Evolutionary conservation across 53 echinoderm and acorn worm genomes (phyloP), one percentile per base, ranked within the genome.

Genomic region (Crossaster papposus): DNA sequence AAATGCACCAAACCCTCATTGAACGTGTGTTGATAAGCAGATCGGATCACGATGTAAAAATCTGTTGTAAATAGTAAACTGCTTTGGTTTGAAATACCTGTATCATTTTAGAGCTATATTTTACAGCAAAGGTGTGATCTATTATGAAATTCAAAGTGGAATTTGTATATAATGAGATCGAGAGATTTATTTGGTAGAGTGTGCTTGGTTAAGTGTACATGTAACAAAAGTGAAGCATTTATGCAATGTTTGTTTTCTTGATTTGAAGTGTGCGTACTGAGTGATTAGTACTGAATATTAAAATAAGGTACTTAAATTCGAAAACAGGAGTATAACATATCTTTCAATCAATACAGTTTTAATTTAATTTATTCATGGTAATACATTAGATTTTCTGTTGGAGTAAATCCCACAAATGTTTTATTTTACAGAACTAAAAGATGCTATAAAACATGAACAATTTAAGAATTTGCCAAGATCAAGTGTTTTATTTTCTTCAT

Each of bases 91-190:
- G 17, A 30, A 17, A 38, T 68, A 9, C 20, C 65, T 32, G 14
- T 71, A 13, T 74, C 34, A 35, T 10, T 33, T n/a, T n/a, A n/a
- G n/a, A n/a, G n/a, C n/a, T n/a, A 36, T 74, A 74, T 81, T 35
- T 38, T 65, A 36, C 36, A 24, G 34, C 34, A 37, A 68, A 15
- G 68, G 63, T 65, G 83, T 24, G 83, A 78, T 29, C n/a, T 78
- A 17, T 78, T 51, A 52, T 70, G 38, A 83, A 81, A 81, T 64
- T 36, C 20, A 29, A 65, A 32, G 38, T n/a, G 65, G 23, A 70
- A 8, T 65, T 65, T 83, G 83, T 83, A 83, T 38, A 83, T 83
- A 83, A n/a, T 38, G 36, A 65, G 36, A 81, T 81, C 24, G 64
- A 81, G 64, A 7, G 38, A 51, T 51, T 50, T 23, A 6, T 77